These are phyloP conservation scores for Typhlichthys eigenmanni DNA, from an alignment of 2,797 vertebrate species.

Conservation along the genomic window DNA sequence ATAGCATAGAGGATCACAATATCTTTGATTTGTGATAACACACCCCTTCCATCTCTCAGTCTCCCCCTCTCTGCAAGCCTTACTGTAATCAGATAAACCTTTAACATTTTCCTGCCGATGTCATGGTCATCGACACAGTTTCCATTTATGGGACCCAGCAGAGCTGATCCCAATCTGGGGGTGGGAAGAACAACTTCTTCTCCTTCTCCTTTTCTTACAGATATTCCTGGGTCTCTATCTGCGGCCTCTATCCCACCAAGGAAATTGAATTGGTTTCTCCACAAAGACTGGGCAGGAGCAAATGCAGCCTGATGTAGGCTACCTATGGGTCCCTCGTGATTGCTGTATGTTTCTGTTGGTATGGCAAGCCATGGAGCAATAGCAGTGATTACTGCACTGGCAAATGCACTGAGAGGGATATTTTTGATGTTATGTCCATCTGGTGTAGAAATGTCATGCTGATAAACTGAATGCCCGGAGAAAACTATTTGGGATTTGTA, in stretches of 20 bases:
- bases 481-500: constrained; percentile 49
- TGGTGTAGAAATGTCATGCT: constrained; percentile 57
- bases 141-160: constrained; percentile 26
- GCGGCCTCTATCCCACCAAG: constrained; percentile 47
- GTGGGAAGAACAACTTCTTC: constrained; percentile 8
- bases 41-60: constrained; percentile 2
- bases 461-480: constrained; percentile 52
- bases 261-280: constrained; percentile 57
- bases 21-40: constrained; percentile 16
- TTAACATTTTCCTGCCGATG: constrained; percentile 11
- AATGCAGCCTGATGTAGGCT: constrained; percentile 33
- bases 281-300: constrained; percentile 21
- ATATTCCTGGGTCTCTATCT: constrained; percentile 42
- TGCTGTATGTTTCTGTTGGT: constrained; percentile 40
- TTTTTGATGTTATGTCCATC: constrained; percentile 50
- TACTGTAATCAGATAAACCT: constrained; percentile 9
- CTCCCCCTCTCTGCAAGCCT: constrained; percentile 19
- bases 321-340: constrained; percentile 40
- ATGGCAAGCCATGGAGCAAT: constrained; percentile 21
- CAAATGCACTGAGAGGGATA: constrained; percentile 41
- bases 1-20: constrained; percentile 15
- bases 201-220: constrained; percentile 15
- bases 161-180: constrained; percentile 33
- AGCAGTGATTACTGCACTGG: constrained; percentile 32
- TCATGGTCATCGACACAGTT: constrained; percentile 14